phyloP scores from a whole-genome alignment of 2,888 invertebrate genomes.

The Tachina fera region DNA sequence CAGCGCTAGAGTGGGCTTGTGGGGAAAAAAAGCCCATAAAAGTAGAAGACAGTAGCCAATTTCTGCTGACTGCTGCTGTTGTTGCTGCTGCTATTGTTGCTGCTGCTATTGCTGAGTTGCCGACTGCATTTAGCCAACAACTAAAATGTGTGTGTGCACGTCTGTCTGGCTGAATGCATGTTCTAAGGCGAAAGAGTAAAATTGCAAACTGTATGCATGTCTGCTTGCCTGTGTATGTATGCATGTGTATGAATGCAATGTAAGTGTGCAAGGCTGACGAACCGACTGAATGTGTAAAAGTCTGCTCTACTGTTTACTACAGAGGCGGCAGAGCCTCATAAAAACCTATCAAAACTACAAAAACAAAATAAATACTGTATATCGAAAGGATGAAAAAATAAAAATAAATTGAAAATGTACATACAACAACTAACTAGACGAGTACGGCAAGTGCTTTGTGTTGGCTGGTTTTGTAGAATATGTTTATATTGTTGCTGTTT shows the following conservation, averaged over 20 bases:
- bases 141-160: constrained; percentile 31
- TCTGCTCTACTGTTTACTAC: constrained; percentile 64
- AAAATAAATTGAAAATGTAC: constrained; percentile 50
- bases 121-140: constrained; percentile 48
- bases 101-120: constrained; percentile 20
- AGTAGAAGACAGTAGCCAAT: constrained; percentile 57
- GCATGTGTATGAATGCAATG: constrained; percentile 8
- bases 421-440: constrained; percentile 61
- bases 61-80: constrained; percentile 4
- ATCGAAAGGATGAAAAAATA: constrained; percentile 31
- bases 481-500: constrained; percentile 53
- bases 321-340: constrained; percentile 65
- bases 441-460: constrained; percentile 37
- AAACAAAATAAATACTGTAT: constrained; percentile 31
- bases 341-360: constrained; percentile 57
- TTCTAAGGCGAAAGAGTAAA: constrained; percentile 51
- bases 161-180: constrained; percentile 13
- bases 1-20: constrained; percentile 16
- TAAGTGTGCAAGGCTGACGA: constrained; percentile 13
- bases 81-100: constrained; percentile 8
- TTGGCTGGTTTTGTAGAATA: constrained; percentile 23
- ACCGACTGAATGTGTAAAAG: constrained; percentile 21
- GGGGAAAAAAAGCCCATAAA: constrained; percentile 48
- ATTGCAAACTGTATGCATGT: constrained; percentile 29
- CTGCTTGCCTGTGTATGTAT: background rate